Conservation (phyloP, 1,140 invertebrate genomes). For the Linepithema humile region DNA sequence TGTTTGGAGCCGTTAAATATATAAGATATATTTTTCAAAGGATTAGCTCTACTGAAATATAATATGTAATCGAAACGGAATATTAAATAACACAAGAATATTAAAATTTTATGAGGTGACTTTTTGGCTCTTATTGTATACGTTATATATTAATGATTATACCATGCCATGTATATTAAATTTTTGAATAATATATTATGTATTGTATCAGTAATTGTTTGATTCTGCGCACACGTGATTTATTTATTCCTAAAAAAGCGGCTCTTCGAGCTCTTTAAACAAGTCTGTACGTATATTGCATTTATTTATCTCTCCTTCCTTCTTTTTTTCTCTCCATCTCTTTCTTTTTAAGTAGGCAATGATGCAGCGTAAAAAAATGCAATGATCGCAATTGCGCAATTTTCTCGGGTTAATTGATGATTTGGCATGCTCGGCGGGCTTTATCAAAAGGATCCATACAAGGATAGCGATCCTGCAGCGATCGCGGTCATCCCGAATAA, state of each 20-base stretch:
- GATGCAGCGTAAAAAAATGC: conserved; percentile 25
- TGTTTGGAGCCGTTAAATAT: background rate
- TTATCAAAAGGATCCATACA: background rate
- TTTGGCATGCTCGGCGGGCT: background rate
- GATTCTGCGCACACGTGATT: background rate
- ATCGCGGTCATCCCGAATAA: conserved; percentile 24
- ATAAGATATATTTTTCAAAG: background rate
- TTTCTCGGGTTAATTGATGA: conserved; percentile 43
- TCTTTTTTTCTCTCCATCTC: background rate
- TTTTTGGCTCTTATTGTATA: too few relatives aligned
- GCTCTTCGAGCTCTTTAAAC: background rate
- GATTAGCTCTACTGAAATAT: background rate
- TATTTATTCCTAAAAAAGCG: background rate
- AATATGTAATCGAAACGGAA: background rate
- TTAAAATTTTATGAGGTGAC: too few relatives aligned
- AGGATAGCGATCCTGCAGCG: conserved; percentile 29
- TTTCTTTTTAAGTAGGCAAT: background rate
- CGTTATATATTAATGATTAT: background rate
- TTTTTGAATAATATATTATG: background rate
- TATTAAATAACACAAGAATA: too few relatives aligned
- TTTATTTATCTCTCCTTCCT: background rate
- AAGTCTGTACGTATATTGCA: background rate
- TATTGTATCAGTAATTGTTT: background rate
- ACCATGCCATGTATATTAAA: background rate
- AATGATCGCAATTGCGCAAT: conserved; percentile 22